Conservation (phyloP, 2,888 invertebrate genomes). For the Invenusta paracnida region DNA sequence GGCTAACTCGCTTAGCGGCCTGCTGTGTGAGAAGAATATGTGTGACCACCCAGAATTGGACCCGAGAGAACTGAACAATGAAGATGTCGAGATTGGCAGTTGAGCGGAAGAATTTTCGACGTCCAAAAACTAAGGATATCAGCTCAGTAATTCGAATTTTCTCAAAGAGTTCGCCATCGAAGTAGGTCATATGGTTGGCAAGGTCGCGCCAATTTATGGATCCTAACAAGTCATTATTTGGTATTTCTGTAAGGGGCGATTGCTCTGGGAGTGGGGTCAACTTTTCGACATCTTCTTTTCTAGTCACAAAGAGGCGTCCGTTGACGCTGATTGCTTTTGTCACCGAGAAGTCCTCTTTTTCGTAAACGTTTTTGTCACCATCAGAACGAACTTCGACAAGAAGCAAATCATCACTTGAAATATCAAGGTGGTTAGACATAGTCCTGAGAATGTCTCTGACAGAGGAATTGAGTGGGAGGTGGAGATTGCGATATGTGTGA, state of each 20-base stretch:
- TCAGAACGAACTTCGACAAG: conserved; percentile 73
- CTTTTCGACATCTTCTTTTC: conserved; percentile 74
- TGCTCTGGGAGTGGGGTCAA: conserved; percentile 74
- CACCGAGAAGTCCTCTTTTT: conserved; percentile 73
- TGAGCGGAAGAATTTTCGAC: conserved; percentile 65
- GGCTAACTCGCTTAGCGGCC: conserved; percentile 70
- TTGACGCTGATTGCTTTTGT: conserved; percentile 73
- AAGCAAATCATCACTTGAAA: conserved; percentile 68
- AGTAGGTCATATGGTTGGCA: conserved; percentile 73
- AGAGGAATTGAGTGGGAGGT: conserved; percentile 70
- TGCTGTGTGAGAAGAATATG: conserved; percentile 72
- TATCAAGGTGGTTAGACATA: conserved; percentile 72
- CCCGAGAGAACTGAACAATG: conserved; percentile 73
- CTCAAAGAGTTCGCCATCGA: conserved; percentile 70
- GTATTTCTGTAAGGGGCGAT: conserved; percentile 69
- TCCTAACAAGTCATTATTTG: conserved; percentile 69
- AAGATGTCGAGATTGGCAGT: conserved; percentile 77
- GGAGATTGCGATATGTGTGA: conserved; percentile 63
- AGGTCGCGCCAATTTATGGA: conserved; percentile 72
- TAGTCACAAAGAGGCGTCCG: conserved; percentile 73
- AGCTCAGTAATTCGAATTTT: conserved; percentile 64
- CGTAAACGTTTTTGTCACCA: conserved; percentile 69
- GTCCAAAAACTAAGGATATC: conserved; percentile 72
- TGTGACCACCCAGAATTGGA: conserved; percentile 78
- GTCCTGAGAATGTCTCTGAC: conserved; percentile 70